Base-by-base conservation (phyloP, 2,888 invertebrate species). In the Lumbricus terrestris region DNA sequence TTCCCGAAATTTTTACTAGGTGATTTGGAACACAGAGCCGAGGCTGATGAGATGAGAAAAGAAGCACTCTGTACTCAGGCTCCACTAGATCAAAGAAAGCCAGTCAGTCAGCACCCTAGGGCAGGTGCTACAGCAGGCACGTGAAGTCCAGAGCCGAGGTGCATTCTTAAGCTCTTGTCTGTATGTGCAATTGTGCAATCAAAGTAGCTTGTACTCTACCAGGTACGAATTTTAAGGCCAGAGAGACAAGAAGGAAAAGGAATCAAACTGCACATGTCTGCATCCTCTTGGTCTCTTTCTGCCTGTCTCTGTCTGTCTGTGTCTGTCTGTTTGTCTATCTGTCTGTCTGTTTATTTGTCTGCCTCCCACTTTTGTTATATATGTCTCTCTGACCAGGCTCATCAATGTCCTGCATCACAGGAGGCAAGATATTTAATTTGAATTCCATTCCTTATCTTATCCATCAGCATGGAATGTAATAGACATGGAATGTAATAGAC, bases 281-380 rank as follows among this genome's bases (percentile, higher is more conserved):
- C 29, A n/a, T n/a, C 13, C 69, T 69, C 89, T 89, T 37, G 29
- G 37, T 88, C 42, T 89, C 89, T 89, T 5, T 89, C 4, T 89
- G 29, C 11, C 89, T 42, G 37, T 89, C 42, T 89, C 2, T 47
- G 37, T 89, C 40, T 29, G 1, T 40, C 42, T 20, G 11, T 42
- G n/a, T n/a, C n/a, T n/a, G n/a, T n/a, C n/a, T n/a, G 8, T 88
- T 23, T 89, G 8, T 89, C 47, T 89, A 1, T 89, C 2, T 47
- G 37, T 89, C 40, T 29, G 8, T 88, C 37, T 89, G 8, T 89
- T 33, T 89, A 1, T 89, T 15, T 42, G 38, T 42, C 89, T 42
- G 4, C 16, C 89, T 89, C 89, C 11, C 89, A 42, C 47, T 8
- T 23, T 89, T n/a, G 40, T n/a, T 16, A 6, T n/a, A 29, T 69